These are phyloP conservation scores for Sebastes matsubarae DNA, from an alignment of 2,797 vertebrate genomes.

Conservation along the genomic window DNA sequence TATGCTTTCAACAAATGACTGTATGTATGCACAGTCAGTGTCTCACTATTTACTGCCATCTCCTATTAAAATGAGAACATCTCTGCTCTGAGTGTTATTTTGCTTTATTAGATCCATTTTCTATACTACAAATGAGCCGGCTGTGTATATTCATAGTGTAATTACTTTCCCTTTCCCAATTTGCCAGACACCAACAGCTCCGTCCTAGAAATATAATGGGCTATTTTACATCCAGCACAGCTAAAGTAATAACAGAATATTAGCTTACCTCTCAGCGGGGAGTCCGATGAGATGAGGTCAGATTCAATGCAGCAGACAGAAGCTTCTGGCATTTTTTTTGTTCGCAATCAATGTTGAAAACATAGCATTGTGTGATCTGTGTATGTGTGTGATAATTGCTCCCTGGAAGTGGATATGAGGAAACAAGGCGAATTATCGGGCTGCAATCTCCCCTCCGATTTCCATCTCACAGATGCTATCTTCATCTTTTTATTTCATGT, in stretches of 20 bases:
- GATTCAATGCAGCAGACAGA: constrained; percentile 40
- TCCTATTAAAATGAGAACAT: constrained; percentile 47
- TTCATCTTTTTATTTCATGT: neutral
- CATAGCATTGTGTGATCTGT: constrained; percentile 21
- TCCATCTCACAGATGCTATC: constrained; percentile 6
- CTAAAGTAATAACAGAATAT: constrained; percentile 72
- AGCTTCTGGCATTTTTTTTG: constrained; percentile 37
- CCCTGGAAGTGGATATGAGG: constrained; percentile 31
- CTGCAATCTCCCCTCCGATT: constrained; percentile 24
- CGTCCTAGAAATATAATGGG: constrained; percentile 58
- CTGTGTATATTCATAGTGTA: constrained; percentile 43
- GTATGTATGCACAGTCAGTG: neutral
- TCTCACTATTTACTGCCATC: constrained; percentile 10
- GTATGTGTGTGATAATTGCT: constrained; percentile 42
- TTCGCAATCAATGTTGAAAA: constrained; percentile 33
- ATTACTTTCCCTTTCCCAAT: constrained; percentile 69
- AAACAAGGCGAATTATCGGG: constrained; percentile 22
- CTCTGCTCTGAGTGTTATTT: constrained; percentile 44
- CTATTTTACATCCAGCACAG: constrained; percentile 60
- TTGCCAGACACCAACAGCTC: constrained; percentile 60
- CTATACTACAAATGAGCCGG: constrained; percentile 57
- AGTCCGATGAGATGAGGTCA: constrained; percentile 49
- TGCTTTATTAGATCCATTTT: constrained; percentile 65
- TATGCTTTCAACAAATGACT: neutral
- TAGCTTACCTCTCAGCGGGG: constrained; percentile 64